These are phyloP conservation scores for Oncopodura yosiiana DNA, from an alignment of 1,140 invertebrate genomes.

Conservation along the genomic window DNA sequence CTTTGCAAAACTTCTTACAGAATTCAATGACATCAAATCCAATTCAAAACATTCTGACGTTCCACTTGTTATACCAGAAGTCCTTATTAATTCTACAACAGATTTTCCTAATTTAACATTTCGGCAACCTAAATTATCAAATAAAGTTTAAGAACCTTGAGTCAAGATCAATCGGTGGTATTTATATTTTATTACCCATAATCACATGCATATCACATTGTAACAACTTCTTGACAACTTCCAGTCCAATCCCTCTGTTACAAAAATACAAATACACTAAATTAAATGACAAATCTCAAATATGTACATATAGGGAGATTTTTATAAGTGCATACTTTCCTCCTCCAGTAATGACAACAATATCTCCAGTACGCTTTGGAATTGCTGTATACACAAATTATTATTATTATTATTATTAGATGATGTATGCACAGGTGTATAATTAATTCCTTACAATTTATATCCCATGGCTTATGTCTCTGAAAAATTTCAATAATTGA, in stretches of 20 bases:
- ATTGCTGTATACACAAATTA: constrained; percentile 44
- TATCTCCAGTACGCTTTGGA: constrained; percentile 49
- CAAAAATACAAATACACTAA: no score
- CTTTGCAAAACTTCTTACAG: constrained; percentile 61
- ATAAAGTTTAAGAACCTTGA: neutral
- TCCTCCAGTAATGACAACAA: constrained; percentile 79
- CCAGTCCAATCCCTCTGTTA: constrained; percentile 65
- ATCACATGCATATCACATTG: constrained; percentile 71
- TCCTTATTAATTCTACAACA: constrained; percentile 46
- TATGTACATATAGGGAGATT: no score
- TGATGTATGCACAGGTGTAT: no score
- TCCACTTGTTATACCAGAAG: constrained; percentile 44
- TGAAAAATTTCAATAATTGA: constrained; percentile 4
- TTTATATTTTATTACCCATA: constrained; percentile 53
- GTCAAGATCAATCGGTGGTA: neutral
- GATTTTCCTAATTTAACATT: neutral
- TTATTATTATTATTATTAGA: neutral
- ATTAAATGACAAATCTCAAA: no score
- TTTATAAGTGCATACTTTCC: no score
- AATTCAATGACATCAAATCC: constrained; percentile 55
- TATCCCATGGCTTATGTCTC: no score
- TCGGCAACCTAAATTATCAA: neutral
- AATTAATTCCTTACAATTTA: no score
- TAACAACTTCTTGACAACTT: constrained; percentile 67
- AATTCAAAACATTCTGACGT: constrained; percentile 46